These are phyloP conservation scores for Cylindroiulus punctatus DNA, from an alignment of 2,888 invertebrate species.

Conservation along the genomic window DNA sequence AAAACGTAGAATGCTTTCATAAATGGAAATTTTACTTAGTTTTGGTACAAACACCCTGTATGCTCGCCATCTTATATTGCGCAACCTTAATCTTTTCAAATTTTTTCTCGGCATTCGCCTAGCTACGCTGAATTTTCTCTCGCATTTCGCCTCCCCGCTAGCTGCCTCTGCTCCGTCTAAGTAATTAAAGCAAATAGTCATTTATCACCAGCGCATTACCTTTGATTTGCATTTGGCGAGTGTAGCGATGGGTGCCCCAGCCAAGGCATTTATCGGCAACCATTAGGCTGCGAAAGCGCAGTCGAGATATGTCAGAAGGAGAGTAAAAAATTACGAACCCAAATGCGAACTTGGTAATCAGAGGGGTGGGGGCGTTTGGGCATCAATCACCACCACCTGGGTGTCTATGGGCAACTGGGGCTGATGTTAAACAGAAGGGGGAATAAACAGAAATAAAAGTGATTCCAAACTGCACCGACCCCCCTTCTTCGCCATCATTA, in stretches of 20 bases:
- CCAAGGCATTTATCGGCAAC: constrained; percentile 43
- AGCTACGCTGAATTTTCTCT: background rate
- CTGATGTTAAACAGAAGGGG: constrained; percentile 33
- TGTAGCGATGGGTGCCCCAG: background rate
- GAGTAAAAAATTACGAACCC: constrained; percentile 17
- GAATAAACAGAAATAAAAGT: constrained; percentile 42
- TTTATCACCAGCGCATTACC: constrained; percentile 52
- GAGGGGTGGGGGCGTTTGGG: constrained; percentile 20
- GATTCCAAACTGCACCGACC: background rate
- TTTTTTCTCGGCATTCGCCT: background rate
- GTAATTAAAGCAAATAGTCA: constrained; percentile 56
- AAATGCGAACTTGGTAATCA: constrained; percentile 35
- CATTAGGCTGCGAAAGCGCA: constrained; percentile 40
- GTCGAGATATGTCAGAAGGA: constrained; percentile 48
- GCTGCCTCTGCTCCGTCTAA: background rate
- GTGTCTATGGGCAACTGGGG: background rate
- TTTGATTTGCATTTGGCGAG: constrained; percentile 51
- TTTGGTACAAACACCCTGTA: background rate
- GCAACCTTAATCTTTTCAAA: background rate
- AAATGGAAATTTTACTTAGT: no score
- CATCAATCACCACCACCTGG: constrained; percentile 48
- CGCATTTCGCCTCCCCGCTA: background rate
- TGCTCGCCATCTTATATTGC: background rate
- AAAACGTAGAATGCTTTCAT: no score
- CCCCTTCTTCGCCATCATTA: constrained; percentile 38